Percentiles rank a stretch among this genome's conserved stretches.
These are phyloP conservation scores for Neodiprion lecontei DNA, from an alignment of 1,140 invertebrate species.

Conservation along the genomic window DNA sequence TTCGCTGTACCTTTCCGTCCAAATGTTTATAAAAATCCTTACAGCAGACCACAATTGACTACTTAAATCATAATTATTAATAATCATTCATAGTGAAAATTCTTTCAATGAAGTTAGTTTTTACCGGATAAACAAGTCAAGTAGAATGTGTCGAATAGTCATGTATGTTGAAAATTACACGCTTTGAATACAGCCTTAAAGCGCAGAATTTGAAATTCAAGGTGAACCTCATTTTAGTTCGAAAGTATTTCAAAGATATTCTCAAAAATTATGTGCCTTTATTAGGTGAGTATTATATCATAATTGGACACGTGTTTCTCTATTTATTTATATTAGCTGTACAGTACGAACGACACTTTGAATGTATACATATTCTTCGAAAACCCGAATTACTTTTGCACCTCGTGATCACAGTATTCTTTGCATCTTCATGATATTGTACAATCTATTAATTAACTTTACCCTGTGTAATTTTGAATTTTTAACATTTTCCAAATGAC, in stretches of 20 bases:
- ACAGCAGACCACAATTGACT: neutral
- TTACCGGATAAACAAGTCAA: neutral
- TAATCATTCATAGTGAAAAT: neutral
- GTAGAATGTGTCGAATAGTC: neutral
- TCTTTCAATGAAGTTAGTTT: neutral
- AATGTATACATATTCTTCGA: too few species aligned
- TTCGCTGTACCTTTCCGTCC: neutral
- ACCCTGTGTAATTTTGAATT: too few species aligned
- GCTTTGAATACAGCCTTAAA: neutral
- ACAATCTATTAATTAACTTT: too few species aligned
- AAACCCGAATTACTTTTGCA: too few species aligned
- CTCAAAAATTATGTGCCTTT: neutral
- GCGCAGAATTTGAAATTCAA: neutral
- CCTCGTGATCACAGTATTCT: too few species aligned
- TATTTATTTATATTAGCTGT: neutral
- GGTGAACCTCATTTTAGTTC: neutral
- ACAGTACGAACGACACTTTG: too few species aligned
- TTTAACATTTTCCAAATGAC: too few species aligned
- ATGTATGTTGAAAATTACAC: neutral
- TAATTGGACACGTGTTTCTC: neutral
- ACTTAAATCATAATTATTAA: neutral
- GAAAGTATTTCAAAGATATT: neutral
- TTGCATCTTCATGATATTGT: too few species aligned
- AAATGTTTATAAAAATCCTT: neutral
- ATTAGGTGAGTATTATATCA: neutral